Percentiles rank a stretch among this genome's conserved stretches.
Conservation (phyloP, 2,113 vertebrate species). For the Potamarius usumacintae region DNA sequence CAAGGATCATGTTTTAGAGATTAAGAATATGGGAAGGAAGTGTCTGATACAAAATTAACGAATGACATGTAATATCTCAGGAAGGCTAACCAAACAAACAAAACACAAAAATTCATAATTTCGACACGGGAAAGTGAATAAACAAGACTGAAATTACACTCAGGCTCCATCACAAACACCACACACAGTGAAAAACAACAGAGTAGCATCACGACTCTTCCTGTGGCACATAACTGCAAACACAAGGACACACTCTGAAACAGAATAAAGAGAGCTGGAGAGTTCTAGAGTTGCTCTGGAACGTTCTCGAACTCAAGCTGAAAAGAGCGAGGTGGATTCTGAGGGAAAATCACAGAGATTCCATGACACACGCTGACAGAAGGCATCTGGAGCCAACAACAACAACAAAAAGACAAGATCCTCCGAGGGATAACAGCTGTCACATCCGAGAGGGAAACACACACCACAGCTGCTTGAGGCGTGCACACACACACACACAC, state of each 20-base stretch:
- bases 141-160: background rate
- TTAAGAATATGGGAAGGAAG: background rate
- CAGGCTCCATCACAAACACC: background rate
- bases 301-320: background rate
- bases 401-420: background rate
- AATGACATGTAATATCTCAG: background rate
- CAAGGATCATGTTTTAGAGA: background rate
- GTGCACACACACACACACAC: background rate
- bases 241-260: background rate
- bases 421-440: constrained; percentile 24
- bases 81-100: background rate
- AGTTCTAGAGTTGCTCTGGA: background rate
- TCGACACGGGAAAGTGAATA: background rate
- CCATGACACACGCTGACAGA: background rate
- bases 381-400: background rate
- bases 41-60: background rate
- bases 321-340: background rate
- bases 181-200: background rate
- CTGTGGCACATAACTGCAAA: background rate
- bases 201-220: background rate
- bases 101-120: background rate
- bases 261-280: background rate
- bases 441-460: background rate
- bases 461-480: background rate
- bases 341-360: background rate